Evolutionary conservation across 2,888 invertebrate genomes (phyloP).

Genomic region (Philhelius pedissequus): DNA sequence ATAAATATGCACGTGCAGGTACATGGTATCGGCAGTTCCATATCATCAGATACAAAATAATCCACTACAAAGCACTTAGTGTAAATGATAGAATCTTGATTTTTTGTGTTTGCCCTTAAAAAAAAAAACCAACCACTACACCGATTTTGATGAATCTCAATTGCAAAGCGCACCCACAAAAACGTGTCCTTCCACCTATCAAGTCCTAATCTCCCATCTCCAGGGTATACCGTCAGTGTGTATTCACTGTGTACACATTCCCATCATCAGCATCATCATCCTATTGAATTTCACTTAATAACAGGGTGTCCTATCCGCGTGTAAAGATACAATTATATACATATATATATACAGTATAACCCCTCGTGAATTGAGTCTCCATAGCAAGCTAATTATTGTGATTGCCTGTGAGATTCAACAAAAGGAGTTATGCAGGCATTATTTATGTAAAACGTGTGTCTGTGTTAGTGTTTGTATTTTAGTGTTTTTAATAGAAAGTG

Average conservation of each 20-base stretch:
- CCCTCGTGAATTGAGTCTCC: constrained; percentile 2
- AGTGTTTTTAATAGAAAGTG: background rate
- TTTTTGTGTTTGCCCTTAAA: background rate
- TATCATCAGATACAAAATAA: background rate
- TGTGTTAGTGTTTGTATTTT: background rate
- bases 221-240: background rate
- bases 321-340: constrained; percentile 21
- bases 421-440: background rate
- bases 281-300: constrained; percentile 2
- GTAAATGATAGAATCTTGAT: background rate
- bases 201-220: background rate
- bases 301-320: background rate
- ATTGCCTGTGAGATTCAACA: constrained; percentile 41
- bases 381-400: constrained; percentile 52
- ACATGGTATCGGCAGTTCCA: no score
- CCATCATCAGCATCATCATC: background rate
- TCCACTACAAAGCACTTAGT: background rate
- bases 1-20: background rate
- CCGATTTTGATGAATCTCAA: background rate
- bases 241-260: background rate
- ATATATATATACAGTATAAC: no score
- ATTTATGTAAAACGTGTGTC: background rate
- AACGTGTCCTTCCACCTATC: background rate
- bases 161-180: background rate
- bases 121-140: background rate